phyloP scores from a whole-genome alignment of 1,140 invertebrate species.

The Hirudo medicinalis region DNA sequence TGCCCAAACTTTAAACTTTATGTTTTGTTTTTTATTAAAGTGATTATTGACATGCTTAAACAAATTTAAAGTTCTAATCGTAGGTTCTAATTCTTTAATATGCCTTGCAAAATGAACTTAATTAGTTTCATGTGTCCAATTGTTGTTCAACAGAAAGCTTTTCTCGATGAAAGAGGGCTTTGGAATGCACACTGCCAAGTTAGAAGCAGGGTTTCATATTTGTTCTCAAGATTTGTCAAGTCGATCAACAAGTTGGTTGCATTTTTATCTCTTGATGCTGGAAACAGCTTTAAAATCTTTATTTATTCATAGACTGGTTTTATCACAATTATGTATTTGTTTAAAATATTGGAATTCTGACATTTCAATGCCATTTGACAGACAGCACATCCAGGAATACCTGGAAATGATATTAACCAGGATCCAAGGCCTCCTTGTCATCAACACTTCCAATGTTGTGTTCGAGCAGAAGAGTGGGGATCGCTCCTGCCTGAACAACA shows the following conservation, averaged over 20 bases:
- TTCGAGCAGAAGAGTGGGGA: slow-evolving; percentile 22
- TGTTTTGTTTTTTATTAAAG: background rate
- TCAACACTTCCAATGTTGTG: slow-evolving; percentile 41
- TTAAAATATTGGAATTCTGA: no score
- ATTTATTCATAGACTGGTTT: background rate
- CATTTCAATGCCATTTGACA: slow-evolving; percentile 23
- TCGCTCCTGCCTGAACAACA: no score
- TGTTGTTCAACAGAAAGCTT: slow-evolving; percentile 35
- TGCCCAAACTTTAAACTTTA: background rate
- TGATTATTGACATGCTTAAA: no score
- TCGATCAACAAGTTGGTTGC: slow-evolving; percentile 29
- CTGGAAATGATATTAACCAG: slow-evolving; percentile 45
- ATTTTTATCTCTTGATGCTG: background rate
- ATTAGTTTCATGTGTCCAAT: no score
- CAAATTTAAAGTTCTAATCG: no score
- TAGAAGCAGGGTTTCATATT: slow-evolving; percentile 44
- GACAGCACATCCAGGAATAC: slow-evolving; percentile 42
- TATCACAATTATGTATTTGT: no score
- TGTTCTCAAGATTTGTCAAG: slow-evolving; percentile 48
- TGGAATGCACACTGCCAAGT: slow-evolving; percentile 42
- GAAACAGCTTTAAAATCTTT: no score
- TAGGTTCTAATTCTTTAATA: no score
- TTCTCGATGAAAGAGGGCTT: slow-evolving; percentile 47
- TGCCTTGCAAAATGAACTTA: no score
- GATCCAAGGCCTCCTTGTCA: slow-evolving; percentile 44